These are phyloP conservation scores for Dermolepida albohirtum DNA, from an alignment of 2,888 invertebrate species.

Conservation along the genomic window DNA sequence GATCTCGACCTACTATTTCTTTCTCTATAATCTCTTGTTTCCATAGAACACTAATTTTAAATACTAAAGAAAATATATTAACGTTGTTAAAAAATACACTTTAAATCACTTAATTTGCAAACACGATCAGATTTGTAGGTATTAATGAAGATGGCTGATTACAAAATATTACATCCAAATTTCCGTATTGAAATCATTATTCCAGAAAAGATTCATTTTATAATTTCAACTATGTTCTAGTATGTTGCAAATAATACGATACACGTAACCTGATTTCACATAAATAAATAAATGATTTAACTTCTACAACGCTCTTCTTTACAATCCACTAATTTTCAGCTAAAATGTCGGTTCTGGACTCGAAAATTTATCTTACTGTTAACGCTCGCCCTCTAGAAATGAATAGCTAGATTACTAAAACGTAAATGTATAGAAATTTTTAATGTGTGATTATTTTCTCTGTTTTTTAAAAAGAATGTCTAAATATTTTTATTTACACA, in stretches of 20 bases:
- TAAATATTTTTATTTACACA: no score
- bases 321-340: neutral
- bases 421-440: neutral
- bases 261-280: no score
- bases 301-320: neutral
- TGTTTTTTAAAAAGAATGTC: no score
- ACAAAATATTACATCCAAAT: conserved; percentile 9
- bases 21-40: conserved; percentile 53
- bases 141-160: conserved; percentile 26
- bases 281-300: neutral
- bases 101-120: conserved; percentile 1
- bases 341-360: conserved; percentile 22
- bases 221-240: no score
- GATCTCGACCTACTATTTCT: conserved; percentile 58
- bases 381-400: conserved; percentile 12
- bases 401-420: neutral
- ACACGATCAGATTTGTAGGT: neutral
- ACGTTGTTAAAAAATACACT: neutral
- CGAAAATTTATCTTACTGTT: neutral
- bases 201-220: no score
- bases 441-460: no score
- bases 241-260: no score
- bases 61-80: neutral
- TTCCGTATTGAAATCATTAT: neutral
- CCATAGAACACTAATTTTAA: conserved; percentile 14